phyloP scores from a whole-genome alignment of 2,113 vertebrate species.

The Poecile atricapillus region DNA sequence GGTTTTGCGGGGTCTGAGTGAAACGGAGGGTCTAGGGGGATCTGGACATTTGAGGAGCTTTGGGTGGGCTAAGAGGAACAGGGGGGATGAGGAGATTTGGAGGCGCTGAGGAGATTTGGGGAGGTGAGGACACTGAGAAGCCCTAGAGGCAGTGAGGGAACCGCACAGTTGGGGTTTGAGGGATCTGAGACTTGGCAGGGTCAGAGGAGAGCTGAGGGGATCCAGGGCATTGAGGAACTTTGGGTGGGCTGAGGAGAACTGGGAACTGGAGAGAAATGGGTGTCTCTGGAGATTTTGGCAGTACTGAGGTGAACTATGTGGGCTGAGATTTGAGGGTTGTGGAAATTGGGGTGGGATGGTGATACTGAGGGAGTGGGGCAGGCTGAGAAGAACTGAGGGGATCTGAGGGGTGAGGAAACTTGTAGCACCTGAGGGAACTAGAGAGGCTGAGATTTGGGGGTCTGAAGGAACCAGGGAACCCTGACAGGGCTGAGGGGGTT shows the following conservation, averaged over 20 bases:
- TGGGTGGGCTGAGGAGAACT: not conserved
- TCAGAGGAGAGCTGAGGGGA: not conserved
- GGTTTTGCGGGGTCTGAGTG: not conserved
- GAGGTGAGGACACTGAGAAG: not conserved
- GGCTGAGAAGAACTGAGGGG: not conserved
- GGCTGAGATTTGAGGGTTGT: not conserved
- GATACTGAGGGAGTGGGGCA: not conserved
- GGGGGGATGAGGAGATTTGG: not conserved
- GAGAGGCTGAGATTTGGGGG: not conserved
- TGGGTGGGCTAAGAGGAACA: not conserved
- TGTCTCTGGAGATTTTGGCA: not conserved
- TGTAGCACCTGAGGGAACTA: not conserved
- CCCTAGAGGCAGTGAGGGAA: not conserved
- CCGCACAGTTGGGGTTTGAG: accelerated
- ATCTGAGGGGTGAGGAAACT: not conserved
- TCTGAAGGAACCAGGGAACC: not conserved
- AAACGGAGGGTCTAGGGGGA: not conserved
- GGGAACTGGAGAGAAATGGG: not conserved
- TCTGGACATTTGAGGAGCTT: not conserved
- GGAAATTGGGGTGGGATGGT: not conserved
- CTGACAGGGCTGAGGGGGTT: not conserved
- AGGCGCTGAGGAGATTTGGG: not conserved
- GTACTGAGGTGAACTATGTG: not conserved
- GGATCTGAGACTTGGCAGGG: not conserved
- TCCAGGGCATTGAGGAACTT: not conserved